Conservation (phyloP, 1,140 invertebrate genomes). For the Drosophila mojavensis region DNA sequence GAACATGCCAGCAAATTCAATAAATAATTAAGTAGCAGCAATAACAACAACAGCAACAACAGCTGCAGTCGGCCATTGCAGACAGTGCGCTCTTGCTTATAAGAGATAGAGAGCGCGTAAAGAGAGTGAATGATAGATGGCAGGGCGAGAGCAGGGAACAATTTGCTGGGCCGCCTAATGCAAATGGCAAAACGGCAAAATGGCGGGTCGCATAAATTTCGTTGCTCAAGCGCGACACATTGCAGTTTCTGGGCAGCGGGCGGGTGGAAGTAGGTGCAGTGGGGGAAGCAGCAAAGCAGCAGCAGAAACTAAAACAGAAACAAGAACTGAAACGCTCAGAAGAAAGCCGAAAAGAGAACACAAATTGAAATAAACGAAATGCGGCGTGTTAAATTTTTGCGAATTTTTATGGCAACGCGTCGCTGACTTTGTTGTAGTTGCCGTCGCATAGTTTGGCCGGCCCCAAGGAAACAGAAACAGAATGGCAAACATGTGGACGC, state of each 20-base stretch:
- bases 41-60: slow-evolving; percentile 4
- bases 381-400: slow-evolving; percentile 57
- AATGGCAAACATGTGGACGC: slow-evolving; percentile 75
- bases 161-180: slow-evolving; percentile 41
- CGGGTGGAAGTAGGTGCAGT: neutral
- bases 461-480: slow-evolving; percentile 62
- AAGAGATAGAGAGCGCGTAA: slow-evolving; percentile 5
- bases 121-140: neutral
- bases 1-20: neutral
- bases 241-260: slow-evolving; percentile 15
- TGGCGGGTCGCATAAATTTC: slow-evolving; percentile 69
- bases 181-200: slow-evolving; percentile 66
- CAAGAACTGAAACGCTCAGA: slow-evolving; percentile 9
- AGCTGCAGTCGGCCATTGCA: slow-evolving; percentile 18
- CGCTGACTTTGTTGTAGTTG: slow-evolving; percentile 54
- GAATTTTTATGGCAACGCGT: slow-evolving; percentile 48
- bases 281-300: neutral
- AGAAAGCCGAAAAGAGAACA: slow-evolving; percentile 28
- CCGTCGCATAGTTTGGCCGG: slow-evolving; percentile 45
- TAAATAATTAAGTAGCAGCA: slow-evolving; percentile 1
- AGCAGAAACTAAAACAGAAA: slow-evolving; percentile 7
- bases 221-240: slow-evolving; percentile 63
- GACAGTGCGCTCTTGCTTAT: slow-evolving; percentile 6
- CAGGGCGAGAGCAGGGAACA: neutral
- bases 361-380: slow-evolving; percentile 61